phyloP scores from a whole-genome alignment of 2,113 vertebrate species.

The Python bivittatus region DNA sequence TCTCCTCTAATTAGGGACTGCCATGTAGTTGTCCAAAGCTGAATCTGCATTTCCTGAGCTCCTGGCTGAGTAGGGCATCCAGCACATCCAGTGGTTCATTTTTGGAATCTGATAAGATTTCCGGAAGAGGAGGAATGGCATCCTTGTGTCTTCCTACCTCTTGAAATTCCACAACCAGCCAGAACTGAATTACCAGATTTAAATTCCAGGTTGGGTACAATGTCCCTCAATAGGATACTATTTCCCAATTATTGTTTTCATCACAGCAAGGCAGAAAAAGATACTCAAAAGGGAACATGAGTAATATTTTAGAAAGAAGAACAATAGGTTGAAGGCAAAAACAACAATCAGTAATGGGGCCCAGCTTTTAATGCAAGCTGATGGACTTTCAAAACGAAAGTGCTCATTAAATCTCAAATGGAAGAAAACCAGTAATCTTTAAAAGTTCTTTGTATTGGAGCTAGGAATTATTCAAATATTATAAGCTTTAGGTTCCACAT shows the following conservation, averaged over 20 bases:
- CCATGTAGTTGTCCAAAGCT: not conserved
- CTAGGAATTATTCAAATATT: not conserved
- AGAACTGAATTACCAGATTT: not conserved
- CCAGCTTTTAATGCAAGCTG: not conserved
- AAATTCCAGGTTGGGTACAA: not conserved
- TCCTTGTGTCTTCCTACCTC: not conserved
- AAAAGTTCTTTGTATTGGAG: not conserved
- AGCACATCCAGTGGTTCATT: not conserved
- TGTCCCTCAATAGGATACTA: not conserved
- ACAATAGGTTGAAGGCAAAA: not conserved
- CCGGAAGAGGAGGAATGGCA: not conserved
- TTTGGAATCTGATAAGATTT: not conserved
- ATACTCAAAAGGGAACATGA: not conserved
- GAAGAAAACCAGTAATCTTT: not conserved
- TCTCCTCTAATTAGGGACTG: not conserved
- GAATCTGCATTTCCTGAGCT: not conserved
- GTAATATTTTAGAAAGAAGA: not conserved
- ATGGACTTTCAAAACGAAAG: not conserved
- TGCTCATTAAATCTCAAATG: not conserved
- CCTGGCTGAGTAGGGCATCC: not conserved
- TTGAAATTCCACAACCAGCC: not conserved
- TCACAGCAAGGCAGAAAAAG: not conserved
- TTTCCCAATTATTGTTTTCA: not conserved
- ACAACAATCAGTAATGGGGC: not conserved
- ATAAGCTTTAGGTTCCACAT: not conserved